Percentiles rank a stretch among this genome's conserved stretches.
Evolutionary conservation across 2,113 vertebrate species (phyloP).

Genomic region (Lepus europaeus): DNA sequence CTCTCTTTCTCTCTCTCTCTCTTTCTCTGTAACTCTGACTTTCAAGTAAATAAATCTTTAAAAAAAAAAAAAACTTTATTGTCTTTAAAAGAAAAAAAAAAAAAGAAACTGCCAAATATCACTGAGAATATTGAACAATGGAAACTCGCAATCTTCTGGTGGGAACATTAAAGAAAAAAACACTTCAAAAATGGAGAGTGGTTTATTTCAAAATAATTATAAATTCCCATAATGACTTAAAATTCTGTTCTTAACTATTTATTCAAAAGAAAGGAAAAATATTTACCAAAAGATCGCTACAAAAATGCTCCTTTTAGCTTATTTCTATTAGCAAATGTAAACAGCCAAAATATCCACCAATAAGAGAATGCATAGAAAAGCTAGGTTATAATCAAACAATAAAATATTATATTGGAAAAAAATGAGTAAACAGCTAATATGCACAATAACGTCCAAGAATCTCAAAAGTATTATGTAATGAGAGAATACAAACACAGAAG

Average conservation of each 20-base stretch:
- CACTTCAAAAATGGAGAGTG: no score
- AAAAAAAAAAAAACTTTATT: no score
- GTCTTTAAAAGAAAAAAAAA: no score
- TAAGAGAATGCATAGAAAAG: neutral
- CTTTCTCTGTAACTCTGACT: no score
- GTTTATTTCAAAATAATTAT: neutral
- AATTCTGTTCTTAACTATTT: neutral
- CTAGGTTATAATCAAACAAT: neutral
- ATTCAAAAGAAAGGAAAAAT: neutral
- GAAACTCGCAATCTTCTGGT: no score
- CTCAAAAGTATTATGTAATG: neutral
- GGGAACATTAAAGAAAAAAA: no score
- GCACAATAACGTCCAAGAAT: neutral
- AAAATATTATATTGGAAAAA: neutral
- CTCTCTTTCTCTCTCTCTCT: no score
- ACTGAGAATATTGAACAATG: no score
- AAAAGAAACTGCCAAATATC: no score
- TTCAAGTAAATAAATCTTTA: no score
- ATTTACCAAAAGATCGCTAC: neutral
- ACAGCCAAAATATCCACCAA: neutral
- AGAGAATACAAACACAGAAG: neutral
- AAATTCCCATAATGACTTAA: neutral
- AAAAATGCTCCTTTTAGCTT: neutral
- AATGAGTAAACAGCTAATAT: neutral
- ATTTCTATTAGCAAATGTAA: slow-evolving; percentile 1